Base-by-base conservation (phyloP, 2,888 invertebrate species). In the Andrena praecox region DNA sequence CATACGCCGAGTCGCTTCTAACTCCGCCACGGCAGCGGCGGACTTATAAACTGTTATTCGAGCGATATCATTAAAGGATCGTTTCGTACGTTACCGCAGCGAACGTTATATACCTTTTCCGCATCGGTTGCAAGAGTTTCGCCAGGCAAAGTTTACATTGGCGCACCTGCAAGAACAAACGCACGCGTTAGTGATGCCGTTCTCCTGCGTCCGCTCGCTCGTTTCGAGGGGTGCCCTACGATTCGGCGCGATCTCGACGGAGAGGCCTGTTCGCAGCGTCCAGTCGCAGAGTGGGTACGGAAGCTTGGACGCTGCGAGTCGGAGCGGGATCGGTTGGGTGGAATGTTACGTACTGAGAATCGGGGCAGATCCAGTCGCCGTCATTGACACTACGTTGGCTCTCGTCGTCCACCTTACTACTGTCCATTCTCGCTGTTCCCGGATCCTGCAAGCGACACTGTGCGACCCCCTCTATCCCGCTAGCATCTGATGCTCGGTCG, bases 91-190 rank as follows among this genome's bases (percentile, higher is more conserved):
- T 69, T 77, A 70, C 71, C 63, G 48, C 68, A 78, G 67, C 24
- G 33, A 68, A 54, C 60, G 6, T 78, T 73, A 77, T 72, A 52
- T 92, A 92, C 95, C 97, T 95, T 97, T 97, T 89, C 97, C 97
- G 95, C 99, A 99, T 90, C 98, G 96, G 95, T 99, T 99, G 94
- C 99, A 99, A 90, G 97, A 96, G 90, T 95, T 96, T 89, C 99
- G 95, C 85, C 99, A 96, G 42, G 98, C 98, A 95, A 99, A 99
- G 95, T 99, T 99, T 74, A 99, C 96, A 95, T 99, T 99, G 88
- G 97, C 98, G 95, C 99, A 99, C 92, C 96, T 94, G 85, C 5
- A 91, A 91, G 16, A 78, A 78, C 70, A 74, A 85, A 68, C n/a
- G 63, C 16, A 20, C 42, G 33, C 27, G 50, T 66, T 2, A 66